These are phyloP conservation scores for Platyura marginata DNA, from an alignment of 1,140 invertebrate species.

Conservation along the genomic window DNA sequence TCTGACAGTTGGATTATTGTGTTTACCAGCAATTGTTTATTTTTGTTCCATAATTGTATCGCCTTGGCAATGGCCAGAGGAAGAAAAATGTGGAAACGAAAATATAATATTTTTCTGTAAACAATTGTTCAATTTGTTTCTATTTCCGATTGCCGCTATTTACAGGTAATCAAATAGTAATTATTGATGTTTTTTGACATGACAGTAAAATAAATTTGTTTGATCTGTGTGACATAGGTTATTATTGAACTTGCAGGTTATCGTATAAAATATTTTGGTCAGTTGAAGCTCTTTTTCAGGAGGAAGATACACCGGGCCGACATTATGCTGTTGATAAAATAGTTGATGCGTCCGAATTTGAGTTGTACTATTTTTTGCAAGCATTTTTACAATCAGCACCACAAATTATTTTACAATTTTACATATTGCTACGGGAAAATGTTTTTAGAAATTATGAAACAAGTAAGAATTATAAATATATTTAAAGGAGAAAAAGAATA, in stretches of 20 bases:
- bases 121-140: constrained; percentile 28
- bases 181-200: too few species aligned
- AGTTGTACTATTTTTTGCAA: constrained; percentile 52
- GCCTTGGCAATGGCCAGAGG: constrained; percentile 29
- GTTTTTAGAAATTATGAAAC: constrained; percentile 20
- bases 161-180: too few species aligned
- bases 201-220: neutral
- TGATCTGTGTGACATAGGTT: constrained; percentile 8
- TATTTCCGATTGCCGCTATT: constrained; percentile 45
- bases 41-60: constrained; percentile 14
- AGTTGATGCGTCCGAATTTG: constrained; percentile 37
- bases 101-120: constrained; percentile 9
- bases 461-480: constrained; percentile 9
- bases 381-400: constrained; percentile 55
- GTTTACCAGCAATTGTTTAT: constrained; percentile 12
- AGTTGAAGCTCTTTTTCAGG: constrained; percentile 39
- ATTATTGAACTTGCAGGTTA: constrained; percentile 27
- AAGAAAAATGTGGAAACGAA: constrained; percentile 10
- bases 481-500: neutral
- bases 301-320: constrained; percentile 30
- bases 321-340: constrained; percentile 34
- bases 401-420: constrained; percentile 42
- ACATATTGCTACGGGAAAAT: constrained; percentile 31
- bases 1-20: constrained; percentile 12
- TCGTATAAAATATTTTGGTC: constrained; percentile 48